These are phyloP conservation scores for Heliconius congener DNA, from an alignment of 1,140 invertebrate genomes.

Conservation along the genomic window DNA sequence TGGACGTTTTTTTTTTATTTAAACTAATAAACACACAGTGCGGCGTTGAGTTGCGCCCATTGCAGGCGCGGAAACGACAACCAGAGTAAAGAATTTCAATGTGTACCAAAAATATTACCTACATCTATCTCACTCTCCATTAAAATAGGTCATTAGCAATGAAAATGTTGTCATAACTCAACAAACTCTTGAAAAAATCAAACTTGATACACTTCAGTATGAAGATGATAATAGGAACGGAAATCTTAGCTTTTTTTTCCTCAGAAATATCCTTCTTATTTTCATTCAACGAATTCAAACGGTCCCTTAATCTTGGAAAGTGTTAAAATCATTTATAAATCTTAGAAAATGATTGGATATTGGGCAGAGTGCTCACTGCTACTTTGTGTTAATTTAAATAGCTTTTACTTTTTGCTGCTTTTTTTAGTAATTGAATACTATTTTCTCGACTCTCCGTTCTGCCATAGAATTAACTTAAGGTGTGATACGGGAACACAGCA, in stretches of 20 bases:
- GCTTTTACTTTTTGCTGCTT: background rate
- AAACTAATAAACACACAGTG: background rate
- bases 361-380: background rate
- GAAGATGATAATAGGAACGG: background rate
- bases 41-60: background rate
- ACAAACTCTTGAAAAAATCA: conserved; percentile 2
- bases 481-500: too few species aligned
- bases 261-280: background rate
- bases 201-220: conserved; percentile 9
- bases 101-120: too few species aligned
- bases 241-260: background rate
- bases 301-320: conserved; percentile 1
- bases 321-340: conserved; percentile 13
- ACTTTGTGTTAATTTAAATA: background rate
- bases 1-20: too few species aligned
- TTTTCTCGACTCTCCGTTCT: too few species aligned
- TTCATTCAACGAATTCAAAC: background rate
- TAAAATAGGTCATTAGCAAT: background rate
- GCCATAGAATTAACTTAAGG: too few species aligned
- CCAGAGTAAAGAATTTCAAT: background rate
- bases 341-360: conserved; percentile 2
- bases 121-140: background rate
- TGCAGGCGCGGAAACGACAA: background rate
- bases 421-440: too few species aligned
- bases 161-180: background rate